Evolutionary conservation across 2,113 vertebrate genomes (phyloP), one percentile per base, ranked within the genome.

Genomic region (Misgurnus anguillicaudatus): DNA sequence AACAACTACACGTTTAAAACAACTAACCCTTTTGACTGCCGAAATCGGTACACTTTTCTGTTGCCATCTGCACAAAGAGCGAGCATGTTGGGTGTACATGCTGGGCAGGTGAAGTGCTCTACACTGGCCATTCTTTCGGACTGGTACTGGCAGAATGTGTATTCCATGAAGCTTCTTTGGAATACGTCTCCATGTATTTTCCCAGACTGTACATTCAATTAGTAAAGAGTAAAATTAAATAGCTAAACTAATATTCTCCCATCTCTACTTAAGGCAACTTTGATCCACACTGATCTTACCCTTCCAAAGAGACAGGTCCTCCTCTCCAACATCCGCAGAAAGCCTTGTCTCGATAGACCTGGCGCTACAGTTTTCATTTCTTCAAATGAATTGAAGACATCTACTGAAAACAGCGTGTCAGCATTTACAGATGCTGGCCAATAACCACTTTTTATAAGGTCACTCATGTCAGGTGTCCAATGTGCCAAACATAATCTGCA

Each of bases 141-240:
- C 58, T 61, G 11, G 58, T 31, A 6, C 58, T 61, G 21, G 58
- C 58, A 74, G 55, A 58, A 45, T 61, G 9, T 72, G 24, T n/a
- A 39, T 51, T 36, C n/a, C 5, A 75, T 61, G 9, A 62, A 75
- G 39, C 55, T 61, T 53, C 11, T 31, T 61, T 62, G n/a, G 7
- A 75, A 47, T 21, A 41, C 41, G 57, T 75, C 58, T 39, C 55
- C 38, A 61, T 61, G 36, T 71, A 57, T 71, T 57, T 36, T 71
- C 69, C 48, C 69, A 51, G 8, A 21, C 47, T 48, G n/a, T 16
- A 21, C 36, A 21, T 42, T 21, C 0, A 17, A 61, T 42, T 75
- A 21, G 57, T 8, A 19, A 39, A 75, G 39, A 42, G 24, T 24
- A 24, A 24, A 24, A 24, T 24, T 24, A 24, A 24, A 24, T 24